Conservation (phyloP, 2,888 invertebrate species). For the Clivina fossor region DNA sequence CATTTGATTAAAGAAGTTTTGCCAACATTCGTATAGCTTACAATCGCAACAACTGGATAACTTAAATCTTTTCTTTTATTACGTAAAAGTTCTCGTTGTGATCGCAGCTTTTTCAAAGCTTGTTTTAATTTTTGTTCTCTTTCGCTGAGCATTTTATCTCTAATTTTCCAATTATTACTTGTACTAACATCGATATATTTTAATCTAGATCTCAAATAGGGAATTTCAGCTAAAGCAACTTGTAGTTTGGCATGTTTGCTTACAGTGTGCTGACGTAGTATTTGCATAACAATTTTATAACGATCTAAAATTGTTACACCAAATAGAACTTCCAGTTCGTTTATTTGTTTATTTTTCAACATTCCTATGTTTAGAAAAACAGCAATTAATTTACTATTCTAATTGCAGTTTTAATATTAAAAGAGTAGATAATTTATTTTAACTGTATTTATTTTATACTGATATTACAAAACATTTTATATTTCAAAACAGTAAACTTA, state of each 20-base stretch:
- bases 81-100: constrained; percentile 61
- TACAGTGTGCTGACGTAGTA: constrained; percentile 74
- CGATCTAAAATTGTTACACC: constrained; percentile 71
- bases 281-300: constrained; percentile 75
- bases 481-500: too few species aligned
- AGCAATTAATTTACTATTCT: constrained; percentile 57
- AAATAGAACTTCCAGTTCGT: constrained; percentile 63
- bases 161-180: constrained; percentile 54
- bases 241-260: constrained; percentile 79
- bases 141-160: constrained; percentile 60
- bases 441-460: too few species aligned
- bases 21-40: constrained; percentile 82
- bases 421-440: too few species aligned
- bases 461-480: too few species aligned
- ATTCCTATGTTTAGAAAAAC: constrained; percentile 72
- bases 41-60: constrained; percentile 73
- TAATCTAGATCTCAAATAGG: constrained; percentile 68
- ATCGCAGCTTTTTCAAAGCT: constrained; percentile 60
- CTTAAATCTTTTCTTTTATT: constrained; percentile 58
- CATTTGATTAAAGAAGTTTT: constrained; percentile 81
- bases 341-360: constrained; percentile 63
- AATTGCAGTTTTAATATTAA: constrained; percentile 58
- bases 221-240: constrained; percentile 76
- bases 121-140: constrained; percentile 64
- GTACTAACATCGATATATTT: constrained; percentile 50